Evolutionary conservation across 2,888 invertebrate genomes (phyloP).

Genomic region (Tridacna gigas): DNA sequence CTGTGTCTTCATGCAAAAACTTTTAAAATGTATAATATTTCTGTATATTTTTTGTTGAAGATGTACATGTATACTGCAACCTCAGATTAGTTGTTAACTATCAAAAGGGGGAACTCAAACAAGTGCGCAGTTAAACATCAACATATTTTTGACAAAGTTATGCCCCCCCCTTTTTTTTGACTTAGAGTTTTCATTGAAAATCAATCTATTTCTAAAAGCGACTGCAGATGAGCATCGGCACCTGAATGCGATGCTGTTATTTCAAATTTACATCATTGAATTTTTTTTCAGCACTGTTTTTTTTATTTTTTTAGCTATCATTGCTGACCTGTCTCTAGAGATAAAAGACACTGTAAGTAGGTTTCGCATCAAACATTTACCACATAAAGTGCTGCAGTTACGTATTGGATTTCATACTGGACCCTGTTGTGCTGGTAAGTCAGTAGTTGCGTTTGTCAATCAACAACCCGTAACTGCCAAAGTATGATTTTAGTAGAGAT

Average conservation of each 20-base stretch:
- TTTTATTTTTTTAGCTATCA: not conserved
- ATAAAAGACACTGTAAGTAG: conserved; percentile 1
- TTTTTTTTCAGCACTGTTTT: not conserved
- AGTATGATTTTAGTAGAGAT: not conserved
- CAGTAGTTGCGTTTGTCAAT: not conserved
- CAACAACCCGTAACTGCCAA: not conserved
- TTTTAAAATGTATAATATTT: too few species aligned
- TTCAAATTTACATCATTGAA: not conserved
- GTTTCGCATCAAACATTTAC: conserved; percentile 6
- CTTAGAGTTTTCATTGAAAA: too few species aligned
- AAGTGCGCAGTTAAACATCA: too few species aligned
- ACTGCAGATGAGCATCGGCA: too few species aligned
- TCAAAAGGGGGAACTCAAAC: too few species aligned
- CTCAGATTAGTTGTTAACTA: too few species aligned
- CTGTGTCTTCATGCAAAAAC: too few species aligned
- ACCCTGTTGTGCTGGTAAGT: conserved; percentile 2
- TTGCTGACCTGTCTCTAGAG: not conserved
- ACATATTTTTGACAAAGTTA: too few species aligned
- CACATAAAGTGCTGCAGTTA: not conserved
- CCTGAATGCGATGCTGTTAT: not conserved
- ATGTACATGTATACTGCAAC: too few species aligned
- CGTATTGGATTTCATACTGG: conserved; percentile 9
- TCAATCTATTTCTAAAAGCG: too few species aligned
- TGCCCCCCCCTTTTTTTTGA: too few species aligned
- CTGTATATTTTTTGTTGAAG: too few species aligned